These are phyloP conservation scores for Apodemia hepburni DNA, from an alignment of 2,888 invertebrate species.

Conservation along the genomic window DNA sequence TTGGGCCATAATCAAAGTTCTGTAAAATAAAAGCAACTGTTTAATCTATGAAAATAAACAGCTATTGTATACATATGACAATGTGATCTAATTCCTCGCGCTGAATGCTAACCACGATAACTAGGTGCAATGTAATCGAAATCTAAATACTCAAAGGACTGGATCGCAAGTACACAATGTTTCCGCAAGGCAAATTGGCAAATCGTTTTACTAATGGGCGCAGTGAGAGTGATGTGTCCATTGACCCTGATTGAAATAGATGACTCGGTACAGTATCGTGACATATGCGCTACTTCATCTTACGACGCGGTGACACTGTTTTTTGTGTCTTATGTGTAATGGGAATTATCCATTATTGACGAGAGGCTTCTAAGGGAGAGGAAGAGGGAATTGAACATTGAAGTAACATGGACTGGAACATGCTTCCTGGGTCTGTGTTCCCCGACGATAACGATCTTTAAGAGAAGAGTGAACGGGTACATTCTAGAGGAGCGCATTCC, in stretches of 20 bases:
- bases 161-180: constrained; percentile 19
- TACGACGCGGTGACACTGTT: not conserved
- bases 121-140: constrained; percentile 10
- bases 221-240: constrained; percentile 39
- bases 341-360: not conserved
- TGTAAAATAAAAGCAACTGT: not conserved
- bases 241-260: constrained; percentile 41
- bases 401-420: too few relatives aligned
- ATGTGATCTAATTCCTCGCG: not conserved
- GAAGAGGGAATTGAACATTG: too few relatives aligned
- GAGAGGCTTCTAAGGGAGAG: not conserved
- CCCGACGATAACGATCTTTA: too few relatives aligned
- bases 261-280: constrained; percentile 24
- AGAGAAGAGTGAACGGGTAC: too few relatives aligned
- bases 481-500: too few relatives aligned
- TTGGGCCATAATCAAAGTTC: not conserved
- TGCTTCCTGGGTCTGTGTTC: too few relatives aligned
- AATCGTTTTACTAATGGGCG: constrained; percentile 43
- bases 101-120: not conserved
- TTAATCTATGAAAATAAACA: not conserved
- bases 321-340: not conserved
- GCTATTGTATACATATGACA: not conserved
- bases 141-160: constrained; percentile 15
- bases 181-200: constrained; percentile 41
- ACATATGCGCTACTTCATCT: not conserved